These are phyloP conservation scores for Drosophila putrida DNA, from an alignment of 2,888 invertebrate species.

Conservation along the genomic window DNA sequence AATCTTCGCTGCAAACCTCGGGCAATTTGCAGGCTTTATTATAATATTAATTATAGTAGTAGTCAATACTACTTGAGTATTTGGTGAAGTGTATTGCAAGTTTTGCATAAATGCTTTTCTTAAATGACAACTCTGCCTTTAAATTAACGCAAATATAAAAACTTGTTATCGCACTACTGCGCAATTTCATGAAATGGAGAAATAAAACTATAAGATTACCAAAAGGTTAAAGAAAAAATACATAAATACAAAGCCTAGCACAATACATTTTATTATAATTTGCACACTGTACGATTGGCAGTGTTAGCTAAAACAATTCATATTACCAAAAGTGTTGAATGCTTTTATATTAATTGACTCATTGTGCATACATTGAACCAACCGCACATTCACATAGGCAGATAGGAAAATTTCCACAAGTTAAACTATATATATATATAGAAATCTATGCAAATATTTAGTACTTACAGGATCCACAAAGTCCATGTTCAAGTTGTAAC, in stretches of 20 bases:
- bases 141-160: background rate
- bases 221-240: background rate
- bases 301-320: background rate
- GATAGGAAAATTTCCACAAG: background rate
- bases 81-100: too few relatives aligned
- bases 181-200: background rate
- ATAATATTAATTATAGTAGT: too few relatives aligned
- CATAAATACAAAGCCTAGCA: background rate
- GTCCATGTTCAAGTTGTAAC: constrained; percentile 97
- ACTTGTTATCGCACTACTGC: constrained; percentile 1
- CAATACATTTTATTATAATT: background rate
- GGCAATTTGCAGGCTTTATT: too few relatives aligned
- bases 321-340: background rate
- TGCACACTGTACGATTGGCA: too few relatives aligned
- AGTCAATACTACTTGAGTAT: too few relatives aligned
- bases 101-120: too few relatives aligned
- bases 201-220: background rate
- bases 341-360: background rate
- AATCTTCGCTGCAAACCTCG: too few relatives aligned
- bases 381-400: background rate
- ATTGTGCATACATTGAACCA: background rate
- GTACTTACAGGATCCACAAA: constrained; percentile 96
- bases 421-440: background rate
- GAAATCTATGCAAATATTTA: background rate
- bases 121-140: background rate